Evolutionary conservation across 1,140 invertebrate species (phyloP).

Genomic region (Orchesella cincta): DNA sequence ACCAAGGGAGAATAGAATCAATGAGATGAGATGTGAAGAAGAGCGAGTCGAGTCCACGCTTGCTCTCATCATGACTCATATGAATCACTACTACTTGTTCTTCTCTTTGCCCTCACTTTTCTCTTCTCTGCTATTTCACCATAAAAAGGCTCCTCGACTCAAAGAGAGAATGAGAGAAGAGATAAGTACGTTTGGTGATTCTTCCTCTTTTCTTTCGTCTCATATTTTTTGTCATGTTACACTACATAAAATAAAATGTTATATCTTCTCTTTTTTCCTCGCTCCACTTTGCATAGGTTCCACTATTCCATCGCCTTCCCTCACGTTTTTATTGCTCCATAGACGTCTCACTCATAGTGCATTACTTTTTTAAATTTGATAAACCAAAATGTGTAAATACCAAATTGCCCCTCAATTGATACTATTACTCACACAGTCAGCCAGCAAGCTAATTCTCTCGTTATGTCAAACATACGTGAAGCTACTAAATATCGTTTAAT

Average conservation of each 20-base stretch:
- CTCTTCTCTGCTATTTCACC: constrained; percentile 10
- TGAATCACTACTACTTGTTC: constrained; percentile 17
- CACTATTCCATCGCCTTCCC: not conserved
- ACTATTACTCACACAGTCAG: too few species aligned
- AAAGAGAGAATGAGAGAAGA: too few species aligned
- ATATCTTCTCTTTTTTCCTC: not conserved
- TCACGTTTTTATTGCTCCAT: not conserved
- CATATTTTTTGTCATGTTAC: not conserved
- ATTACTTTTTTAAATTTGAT: not conserved
- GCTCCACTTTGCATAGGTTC: not conserved
- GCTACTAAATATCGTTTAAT: too few species aligned
- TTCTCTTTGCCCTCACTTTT: constrained; percentile 7
- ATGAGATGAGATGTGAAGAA: constrained; percentile 31
- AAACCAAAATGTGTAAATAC: not conserved
- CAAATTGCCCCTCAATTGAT: not conserved
- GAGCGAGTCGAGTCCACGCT: constrained; percentile 33
- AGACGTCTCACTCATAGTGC: not conserved
- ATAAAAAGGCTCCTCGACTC: constrained; percentile 24
- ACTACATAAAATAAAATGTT: constrained; percentile 11
- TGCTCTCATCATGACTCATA: constrained; percentile 24
- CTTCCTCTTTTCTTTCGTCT: not conserved
- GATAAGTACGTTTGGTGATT: constrained; percentile 25
- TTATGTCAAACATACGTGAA: too few species aligned
- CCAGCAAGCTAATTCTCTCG: too few species aligned
- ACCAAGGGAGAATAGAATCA: constrained; percentile 27